Evolutionary conservation across 2,797 vertebrate genomes (phyloP).

Genomic region (Myiotriccus ornatus): DNA sequence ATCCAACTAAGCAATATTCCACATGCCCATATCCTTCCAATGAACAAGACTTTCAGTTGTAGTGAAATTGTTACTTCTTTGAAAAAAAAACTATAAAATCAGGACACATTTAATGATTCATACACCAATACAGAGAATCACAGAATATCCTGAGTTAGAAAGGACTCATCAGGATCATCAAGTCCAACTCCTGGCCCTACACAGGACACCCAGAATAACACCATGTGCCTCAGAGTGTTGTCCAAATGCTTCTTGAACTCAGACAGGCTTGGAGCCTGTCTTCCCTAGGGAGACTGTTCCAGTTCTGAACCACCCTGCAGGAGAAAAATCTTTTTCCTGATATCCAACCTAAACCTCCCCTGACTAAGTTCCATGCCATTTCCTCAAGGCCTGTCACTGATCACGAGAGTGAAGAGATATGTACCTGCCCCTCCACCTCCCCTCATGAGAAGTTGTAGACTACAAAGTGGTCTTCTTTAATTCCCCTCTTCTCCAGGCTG

Average conservation of each 20-base stretch:
- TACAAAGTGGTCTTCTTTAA: background rate
- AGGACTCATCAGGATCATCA: background rate
- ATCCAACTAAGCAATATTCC: background rate
- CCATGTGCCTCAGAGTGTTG: background rate
- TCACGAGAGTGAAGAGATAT: background rate
- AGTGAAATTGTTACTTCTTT: background rate
- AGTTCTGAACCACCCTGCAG: background rate
- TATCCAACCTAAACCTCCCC: background rate
- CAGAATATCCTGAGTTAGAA: background rate
- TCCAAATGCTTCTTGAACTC: background rate
- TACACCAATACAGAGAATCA: background rate
- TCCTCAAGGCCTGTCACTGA: background rate
- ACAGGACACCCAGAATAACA: background rate
- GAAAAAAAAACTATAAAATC: background rate
- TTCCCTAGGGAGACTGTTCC: background rate
- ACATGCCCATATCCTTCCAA: background rate
- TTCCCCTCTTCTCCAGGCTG: background rate
- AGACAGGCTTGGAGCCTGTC: background rate
- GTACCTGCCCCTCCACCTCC: background rate
- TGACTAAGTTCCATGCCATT: background rate
- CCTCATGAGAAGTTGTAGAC: background rate
- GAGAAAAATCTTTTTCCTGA: background rate
- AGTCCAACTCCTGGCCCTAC: background rate
- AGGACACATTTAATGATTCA: background rate
- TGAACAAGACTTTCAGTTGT: background rate